Percentiles rank a stretch among this genome's conserved stretches.
Evolutionary conservation across 2,113 vertebrate species (phyloP).

Genomic region (Vombatus ursinus): DNA sequence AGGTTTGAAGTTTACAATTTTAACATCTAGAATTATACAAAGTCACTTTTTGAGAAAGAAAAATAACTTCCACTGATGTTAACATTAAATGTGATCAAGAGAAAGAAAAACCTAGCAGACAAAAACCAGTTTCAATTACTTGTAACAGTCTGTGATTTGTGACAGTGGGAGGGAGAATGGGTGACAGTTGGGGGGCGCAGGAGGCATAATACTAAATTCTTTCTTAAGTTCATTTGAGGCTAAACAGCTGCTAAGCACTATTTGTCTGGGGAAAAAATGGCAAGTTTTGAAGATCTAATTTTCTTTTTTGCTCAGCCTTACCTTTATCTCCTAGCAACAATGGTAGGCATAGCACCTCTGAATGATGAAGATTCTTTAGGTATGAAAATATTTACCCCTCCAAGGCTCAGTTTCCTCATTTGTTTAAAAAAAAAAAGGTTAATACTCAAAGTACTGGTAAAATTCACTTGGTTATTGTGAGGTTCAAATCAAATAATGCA

Average conservation of each 20-base stretch:
- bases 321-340: neutral
- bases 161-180: neutral
- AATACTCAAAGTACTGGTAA: neutral
- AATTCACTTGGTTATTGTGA: neutral
- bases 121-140: conserved; percentile 15
- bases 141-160: conserved; percentile 17
- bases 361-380: neutral
- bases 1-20: conserved; percentile 24
- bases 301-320: neutral
- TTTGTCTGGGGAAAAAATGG: neutral
- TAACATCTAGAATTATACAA: conserved; percentile 14
- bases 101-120: neutral
- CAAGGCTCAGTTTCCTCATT: neutral
- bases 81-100: conserved; percentile 39
- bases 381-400: neutral
- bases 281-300: neutral
- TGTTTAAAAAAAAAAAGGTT: neutral
- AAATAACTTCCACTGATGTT: conserved; percentile 18
- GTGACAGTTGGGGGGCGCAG: conserved; percentile 29
- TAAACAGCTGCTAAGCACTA: conserved; percentile 1
- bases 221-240: conserved; percentile 32
- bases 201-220: conserved; percentile 6
- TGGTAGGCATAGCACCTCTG: neutral
- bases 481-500: neutral
- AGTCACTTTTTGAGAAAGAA: conserved; percentile 14